Conservation (phyloP, 2,113 vertebrate genomes). For the Asarcornis scutulata region DNA sequence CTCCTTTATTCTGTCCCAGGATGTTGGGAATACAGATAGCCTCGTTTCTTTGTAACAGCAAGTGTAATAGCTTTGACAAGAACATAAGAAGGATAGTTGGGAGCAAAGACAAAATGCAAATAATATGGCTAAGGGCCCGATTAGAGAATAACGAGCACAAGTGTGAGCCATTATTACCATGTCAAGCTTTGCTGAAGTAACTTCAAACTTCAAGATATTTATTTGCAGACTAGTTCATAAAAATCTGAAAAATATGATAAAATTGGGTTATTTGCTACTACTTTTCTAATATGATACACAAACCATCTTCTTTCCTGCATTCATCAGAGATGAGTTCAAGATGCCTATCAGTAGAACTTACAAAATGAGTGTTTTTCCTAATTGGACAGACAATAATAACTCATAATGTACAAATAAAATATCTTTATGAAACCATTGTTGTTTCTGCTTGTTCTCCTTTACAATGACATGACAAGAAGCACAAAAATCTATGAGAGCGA, state of each 20-base stretch:
- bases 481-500: not conserved
- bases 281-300: not conserved
- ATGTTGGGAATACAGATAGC: slow-evolving; percentile 71
- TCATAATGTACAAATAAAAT: not conserved
- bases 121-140: slow-evolving; percentile 29
- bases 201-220: slow-evolving; percentile 40
- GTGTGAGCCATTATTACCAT: not conserved
- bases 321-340: not conserved
- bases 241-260: slow-evolving; percentile 19
- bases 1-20: slow-evolving; percentile 67
- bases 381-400: not conserved
- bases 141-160: slow-evolving; percentile 22
- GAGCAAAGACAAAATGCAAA: slow-evolving; percentile 71
- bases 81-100: slow-evolving; percentile 60
- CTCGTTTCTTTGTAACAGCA: slow-evolving; percentile 59
- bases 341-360: slow-evolving; percentile 4
- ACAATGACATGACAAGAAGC: not conserved
- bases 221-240: not conserved
- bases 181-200: not conserved
- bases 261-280: not conserved
- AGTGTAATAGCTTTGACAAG: slow-evolving; percentile 63
- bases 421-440: not conserved
- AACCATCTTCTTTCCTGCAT: not conserved
- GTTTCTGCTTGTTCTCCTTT: not conserved
- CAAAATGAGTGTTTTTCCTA: not conserved